Conservation (phyloP, 35 echinoderm and acorn worm genomes). For the Lytechinus variegatus region DNA sequence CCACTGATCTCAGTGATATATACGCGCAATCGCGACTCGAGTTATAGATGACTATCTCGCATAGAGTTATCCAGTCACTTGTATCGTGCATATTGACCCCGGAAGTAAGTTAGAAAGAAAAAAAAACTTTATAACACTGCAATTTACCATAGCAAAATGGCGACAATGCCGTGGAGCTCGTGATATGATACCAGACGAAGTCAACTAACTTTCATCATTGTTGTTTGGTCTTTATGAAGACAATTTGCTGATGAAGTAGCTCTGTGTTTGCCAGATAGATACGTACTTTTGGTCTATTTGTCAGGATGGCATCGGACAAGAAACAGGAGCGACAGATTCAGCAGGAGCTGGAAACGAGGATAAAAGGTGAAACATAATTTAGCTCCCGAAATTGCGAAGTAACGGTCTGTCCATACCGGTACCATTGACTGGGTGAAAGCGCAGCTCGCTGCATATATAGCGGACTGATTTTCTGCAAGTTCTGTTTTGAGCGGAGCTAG, state of each 20-base stretch:
- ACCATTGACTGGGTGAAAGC: too few relatives aligned
- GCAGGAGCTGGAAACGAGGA: slow-evolving; percentile 44
- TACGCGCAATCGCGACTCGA: not conserved
- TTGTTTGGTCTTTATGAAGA: not conserved
- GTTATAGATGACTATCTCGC: not conserved
- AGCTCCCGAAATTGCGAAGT: not conserved
- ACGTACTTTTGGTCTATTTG: not conserved
- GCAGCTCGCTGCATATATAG: too few relatives aligned
- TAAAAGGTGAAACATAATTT: slow-evolving; percentile 40
- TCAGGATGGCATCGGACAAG: slow-evolving; percentile 30
- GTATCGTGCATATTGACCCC: slow-evolving; percentile 37
- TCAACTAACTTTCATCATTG: not conserved
- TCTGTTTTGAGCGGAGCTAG: not conserved
- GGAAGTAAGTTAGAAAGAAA: slow-evolving; percentile 8
- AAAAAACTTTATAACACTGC: not conserved
- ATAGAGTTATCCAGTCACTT: not conserved
- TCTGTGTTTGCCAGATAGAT: not conserved
- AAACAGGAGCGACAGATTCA: slow-evolving; percentile 36
- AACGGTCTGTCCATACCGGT: not conserved
- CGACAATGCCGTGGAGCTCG: slow-evolving; percentile 32
- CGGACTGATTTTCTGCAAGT: too few relatives aligned
- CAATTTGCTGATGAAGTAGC: not conserved
- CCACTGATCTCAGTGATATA: too few relatives aligned
- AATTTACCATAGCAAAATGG: slow-evolving; percentile 34
- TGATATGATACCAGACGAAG: not conserved